Evolutionary conservation across 1,140 invertebrate genomes (phyloP), one percentile per base, ranked within the genome.

Genomic region (Conus betulinus): DNA sequence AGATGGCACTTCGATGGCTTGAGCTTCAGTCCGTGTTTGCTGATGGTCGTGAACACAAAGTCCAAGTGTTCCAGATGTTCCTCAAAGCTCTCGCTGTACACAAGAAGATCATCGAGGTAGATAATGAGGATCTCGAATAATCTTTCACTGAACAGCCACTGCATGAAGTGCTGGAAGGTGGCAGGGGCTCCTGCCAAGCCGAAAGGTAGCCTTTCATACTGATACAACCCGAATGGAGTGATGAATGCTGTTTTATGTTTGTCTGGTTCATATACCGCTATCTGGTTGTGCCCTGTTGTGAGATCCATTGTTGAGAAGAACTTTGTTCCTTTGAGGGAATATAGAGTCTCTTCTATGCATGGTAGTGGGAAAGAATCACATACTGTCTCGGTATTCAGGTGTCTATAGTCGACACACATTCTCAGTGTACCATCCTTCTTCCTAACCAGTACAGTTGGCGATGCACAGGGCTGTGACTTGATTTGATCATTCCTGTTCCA

Each of bases 21-120:
- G 11, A 92, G 27, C 84, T 91, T 92, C 53, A 91, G 39, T 27
- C 87, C 85, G 27, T 89, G 87, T 55, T 93, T 87, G 39, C 67
- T 83, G 20, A 94, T 71, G 85, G 90, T 76, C 5, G 81, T 17
- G 74, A 94, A 89, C 15, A 94, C 92, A 25, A 78, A 78, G 67
- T 91, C 82, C 10, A 94, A 74, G 27, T 87, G 79, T 76, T 78
- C 88, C 71, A 53, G 89, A 53, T 84, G 83, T 63, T 55, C 53
- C 57, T 57, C 55, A 23, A 88, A 88, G 63, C 60, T 87, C 81
- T 27, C 55, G 84, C 87, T 67, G 82, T 91, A 92, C 11, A 91
- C 84, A 11, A 91, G 90, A 20, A 91, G 60, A 71, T 93, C 92
- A 82, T 93, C 90, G 3, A 93, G 52, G 81, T 92, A 92, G 10